Percentiles rank a stretch among this genome's conserved stretches.
phyloP scores from a whole-genome alignment of 2,113 vertebrate genomes.

The Indicator indicator region DNA sequence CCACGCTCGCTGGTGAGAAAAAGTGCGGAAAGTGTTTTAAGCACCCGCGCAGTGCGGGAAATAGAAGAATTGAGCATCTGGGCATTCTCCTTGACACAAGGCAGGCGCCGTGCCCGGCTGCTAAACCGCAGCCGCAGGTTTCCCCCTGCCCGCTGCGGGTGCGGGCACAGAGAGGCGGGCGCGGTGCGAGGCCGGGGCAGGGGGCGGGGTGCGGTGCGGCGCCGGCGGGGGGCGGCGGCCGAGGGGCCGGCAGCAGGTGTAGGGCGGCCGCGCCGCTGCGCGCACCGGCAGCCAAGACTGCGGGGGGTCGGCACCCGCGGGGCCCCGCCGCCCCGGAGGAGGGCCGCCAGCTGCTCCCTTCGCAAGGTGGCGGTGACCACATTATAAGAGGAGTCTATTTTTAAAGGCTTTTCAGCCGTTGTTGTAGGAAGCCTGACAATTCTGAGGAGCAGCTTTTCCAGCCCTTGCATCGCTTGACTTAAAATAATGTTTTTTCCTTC shows the following conservation, averaged over 20 bases:
- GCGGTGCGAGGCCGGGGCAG: neutral
- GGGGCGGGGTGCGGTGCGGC: neutral
- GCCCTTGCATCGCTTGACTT: neutral
- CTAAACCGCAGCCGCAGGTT: neutral
- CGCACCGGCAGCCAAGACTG: neutral
- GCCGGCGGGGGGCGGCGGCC: neutral
- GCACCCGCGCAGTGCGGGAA: neutral
- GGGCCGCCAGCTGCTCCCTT: slow-evolving; percentile 12
- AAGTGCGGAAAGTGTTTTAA: slow-evolving; percentile 27
- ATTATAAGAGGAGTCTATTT: slow-evolving; percentile 37
- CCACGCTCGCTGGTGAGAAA: neutral
- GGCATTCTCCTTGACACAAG: neutral
- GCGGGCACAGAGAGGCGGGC: neutral
- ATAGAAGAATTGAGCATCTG: neutral
- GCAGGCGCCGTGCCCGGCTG: neutral
- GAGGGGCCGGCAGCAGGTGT: slow-evolving; percentile 57
- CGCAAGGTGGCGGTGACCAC: slow-evolving; percentile 2
- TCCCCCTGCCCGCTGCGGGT: neutral
- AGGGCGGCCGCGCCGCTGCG: slow-evolving; percentile 24
- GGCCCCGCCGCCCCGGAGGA: neutral
- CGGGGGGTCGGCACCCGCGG: slow-evolving; percentile 56
- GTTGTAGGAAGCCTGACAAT: neutral
- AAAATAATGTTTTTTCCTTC: neutral
- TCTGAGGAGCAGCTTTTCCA: neutral
- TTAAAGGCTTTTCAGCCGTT: slow-evolving; percentile 41